Evolutionary conservation across 2,888 invertebrate genomes (phyloP).

Genomic region (Tipula lateralis): DNA sequence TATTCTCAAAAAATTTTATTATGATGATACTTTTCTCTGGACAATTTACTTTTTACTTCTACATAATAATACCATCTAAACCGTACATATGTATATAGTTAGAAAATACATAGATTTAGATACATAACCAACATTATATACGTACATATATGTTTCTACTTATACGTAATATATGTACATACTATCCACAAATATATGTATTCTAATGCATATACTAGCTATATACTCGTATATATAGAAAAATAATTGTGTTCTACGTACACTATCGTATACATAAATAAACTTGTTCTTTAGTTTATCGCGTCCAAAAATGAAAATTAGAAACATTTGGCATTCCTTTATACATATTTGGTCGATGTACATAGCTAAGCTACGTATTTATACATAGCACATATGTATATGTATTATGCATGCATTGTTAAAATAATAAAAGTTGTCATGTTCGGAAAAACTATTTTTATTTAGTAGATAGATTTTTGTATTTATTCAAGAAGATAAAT

Average conservation of each 20-base stretch:
- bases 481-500: conserved; percentile 24
- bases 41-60: conserved; percentile 24
- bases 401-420: conserved; percentile 12
- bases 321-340: conserved; percentile 30
- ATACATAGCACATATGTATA: not conserved
- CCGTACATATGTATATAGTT: not conserved
- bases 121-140: not conserved
- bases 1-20: not conserved
- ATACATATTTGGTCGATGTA: not conserved
- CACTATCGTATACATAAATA: not conserved
- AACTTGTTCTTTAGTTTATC: conserved; percentile 24
- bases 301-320: conserved; percentile 24
- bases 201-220: conserved; percentile 12
- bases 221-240: too few species aligned
- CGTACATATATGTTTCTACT: not conserved
- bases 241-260: not conserved
- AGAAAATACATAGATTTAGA: not conserved
- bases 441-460: conserved; percentile 24
- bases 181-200: not conserved
- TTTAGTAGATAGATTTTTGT: conserved; percentile 19
- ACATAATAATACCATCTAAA: conserved; percentile 24
- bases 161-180: not conserved
- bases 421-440: conserved; percentile 24
- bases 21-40: conserved; percentile 19
- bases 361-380: not conserved